phyloP scores from a whole-genome alignment of 2,797 vertebrate species.

The Lates japonicus region DNA sequence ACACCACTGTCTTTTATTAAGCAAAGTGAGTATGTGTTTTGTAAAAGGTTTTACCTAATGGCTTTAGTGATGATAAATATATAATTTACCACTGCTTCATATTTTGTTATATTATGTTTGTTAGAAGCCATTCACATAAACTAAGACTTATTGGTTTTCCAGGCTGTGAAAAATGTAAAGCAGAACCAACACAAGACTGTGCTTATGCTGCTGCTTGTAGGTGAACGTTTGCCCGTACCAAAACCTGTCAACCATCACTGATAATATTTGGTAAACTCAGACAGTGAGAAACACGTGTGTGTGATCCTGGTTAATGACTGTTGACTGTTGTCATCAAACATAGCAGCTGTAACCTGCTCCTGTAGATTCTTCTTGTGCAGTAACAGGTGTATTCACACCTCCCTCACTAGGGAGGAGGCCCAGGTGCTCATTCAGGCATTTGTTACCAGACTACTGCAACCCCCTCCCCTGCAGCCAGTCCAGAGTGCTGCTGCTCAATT shows the following conservation, averaged over 20 bases:
- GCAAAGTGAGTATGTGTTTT: background rate
- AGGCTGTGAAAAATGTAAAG: background rate
- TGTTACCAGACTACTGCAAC: background rate
- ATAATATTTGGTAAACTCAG: background rate
- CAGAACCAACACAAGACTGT: no score
- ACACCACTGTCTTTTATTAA: background rate
- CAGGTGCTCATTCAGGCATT: no score
- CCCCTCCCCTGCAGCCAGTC: no score
- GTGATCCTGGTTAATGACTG: background rate
- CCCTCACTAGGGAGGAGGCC: background rate
- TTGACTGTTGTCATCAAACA: background rate
- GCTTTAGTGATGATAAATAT: background rate
- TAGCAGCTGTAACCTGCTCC: background rate
- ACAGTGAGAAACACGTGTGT: background rate
- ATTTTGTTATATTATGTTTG: no score
- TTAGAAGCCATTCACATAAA: background rate
- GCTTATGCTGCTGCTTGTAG: background rate
- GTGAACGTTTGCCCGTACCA: background rate
- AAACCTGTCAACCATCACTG: no score
- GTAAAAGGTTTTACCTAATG: no score
- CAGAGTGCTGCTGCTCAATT: no score
- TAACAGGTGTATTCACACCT: background rate
- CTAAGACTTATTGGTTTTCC: no score
- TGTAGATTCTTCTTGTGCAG: background rate
- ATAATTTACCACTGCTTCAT: background rate